Percentiles rank a stretch among this genome's conserved stretches.
These are phyloP conservation scores for Acleris sparsana DNA, from an alignment of 2,888 invertebrate genomes.

Conservation along the genomic window DNA sequence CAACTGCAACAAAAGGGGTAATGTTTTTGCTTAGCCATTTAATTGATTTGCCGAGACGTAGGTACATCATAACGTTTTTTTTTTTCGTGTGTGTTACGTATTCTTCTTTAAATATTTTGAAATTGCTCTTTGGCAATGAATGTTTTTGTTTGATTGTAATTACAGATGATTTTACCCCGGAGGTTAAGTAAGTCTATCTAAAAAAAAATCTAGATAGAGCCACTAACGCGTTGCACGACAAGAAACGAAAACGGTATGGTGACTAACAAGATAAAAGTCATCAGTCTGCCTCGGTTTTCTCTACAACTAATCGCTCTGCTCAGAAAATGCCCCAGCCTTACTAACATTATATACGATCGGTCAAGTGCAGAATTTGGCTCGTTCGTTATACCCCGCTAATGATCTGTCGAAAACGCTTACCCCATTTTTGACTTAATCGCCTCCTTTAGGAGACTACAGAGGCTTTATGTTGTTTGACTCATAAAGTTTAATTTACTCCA, in stretches of 20 bases:
- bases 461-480: slow-evolving; percentile 16
- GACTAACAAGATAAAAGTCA: not conserved
- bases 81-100: no score
- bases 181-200: no score
- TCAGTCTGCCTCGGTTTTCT: not conserved
- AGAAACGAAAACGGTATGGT: not conserved
- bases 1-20: no score
- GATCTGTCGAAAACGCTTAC: slow-evolving; percentile 37
- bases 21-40: no score
- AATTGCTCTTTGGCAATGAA: no score
- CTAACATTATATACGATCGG: slow-evolving; percentile 27
- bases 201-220: no score
- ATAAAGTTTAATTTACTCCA: slow-evolving; percentile 7
- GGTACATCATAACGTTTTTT: no score
- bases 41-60: no score
- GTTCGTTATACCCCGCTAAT: slow-evolving; percentile 36
- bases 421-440: slow-evolving; percentile 34
- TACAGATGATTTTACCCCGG: no score
- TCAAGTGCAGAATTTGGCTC: slow-evolving; percentile 40
- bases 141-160: no score
- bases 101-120: no score
- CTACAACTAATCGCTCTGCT: slow-evolving; percentile 5
- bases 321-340: slow-evolving; percentile 1
- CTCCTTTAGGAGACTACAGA: slow-evolving; percentile 25
- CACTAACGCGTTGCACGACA: no score